These are phyloP conservation scores for Nanorana parkeri DNA, from an alignment of 2,113 vertebrate genomes.

Conservation along the genomic window DNA sequence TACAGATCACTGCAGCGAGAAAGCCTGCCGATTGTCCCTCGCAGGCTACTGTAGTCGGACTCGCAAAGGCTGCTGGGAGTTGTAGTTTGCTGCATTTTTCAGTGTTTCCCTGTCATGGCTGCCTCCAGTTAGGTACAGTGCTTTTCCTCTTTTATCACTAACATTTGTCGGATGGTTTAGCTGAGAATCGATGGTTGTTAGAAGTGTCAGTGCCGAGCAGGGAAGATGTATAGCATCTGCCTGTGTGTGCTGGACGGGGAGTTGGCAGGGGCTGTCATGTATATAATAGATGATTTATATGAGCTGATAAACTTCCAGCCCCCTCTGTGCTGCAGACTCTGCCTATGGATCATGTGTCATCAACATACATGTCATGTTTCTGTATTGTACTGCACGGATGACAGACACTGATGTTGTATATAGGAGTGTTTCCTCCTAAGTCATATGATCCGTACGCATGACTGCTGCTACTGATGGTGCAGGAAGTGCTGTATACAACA, in stretches of 20 bases:
- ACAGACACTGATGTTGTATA: not conserved
- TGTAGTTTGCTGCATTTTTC: conserved; percentile 33
- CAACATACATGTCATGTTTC: too few relatives aligned
- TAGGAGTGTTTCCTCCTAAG: not conserved
- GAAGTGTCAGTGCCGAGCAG: not conserved
- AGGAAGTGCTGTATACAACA: too few relatives aligned
- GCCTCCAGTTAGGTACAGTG: conserved; percentile 55
- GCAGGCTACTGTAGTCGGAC: not conserved
- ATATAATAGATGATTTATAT: not conserved
- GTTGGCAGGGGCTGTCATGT: not conserved
- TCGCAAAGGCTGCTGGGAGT: conserved; percentile 8
- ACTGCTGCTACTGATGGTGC: too few relatives aligned
- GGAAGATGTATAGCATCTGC: not conserved
- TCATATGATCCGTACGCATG: conserved; percentile 12
- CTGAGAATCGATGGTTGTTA: not conserved
- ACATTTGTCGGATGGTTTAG: not conserved
- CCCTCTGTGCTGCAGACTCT: not conserved
- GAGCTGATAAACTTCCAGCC: not conserved
- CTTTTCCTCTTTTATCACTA: conserved; percentile 20
- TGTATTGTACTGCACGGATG: too few relatives aligned
- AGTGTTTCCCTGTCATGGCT: conserved; percentile 53
- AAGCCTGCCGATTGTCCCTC: not conserved
- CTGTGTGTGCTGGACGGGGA: not conserved
- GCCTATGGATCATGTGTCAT: too few relatives aligned
- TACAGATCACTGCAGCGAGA: not conserved